Evolutionary conservation across 92 coral and sea anemone genomes (phyloP).

Genomic region (Zoanthus sociatus): DNA sequence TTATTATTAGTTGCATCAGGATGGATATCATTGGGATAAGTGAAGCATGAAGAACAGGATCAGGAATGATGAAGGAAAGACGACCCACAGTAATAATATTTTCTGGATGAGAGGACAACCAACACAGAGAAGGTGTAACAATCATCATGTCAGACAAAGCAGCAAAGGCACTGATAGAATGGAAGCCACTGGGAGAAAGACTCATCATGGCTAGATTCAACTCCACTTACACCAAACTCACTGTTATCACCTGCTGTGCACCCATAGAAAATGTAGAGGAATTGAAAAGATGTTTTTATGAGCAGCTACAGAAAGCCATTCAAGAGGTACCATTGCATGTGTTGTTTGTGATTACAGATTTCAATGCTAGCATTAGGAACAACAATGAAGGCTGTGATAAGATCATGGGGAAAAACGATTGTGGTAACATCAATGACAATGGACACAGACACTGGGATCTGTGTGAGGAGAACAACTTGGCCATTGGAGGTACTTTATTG

Average conservation of each 20-base stretch:
- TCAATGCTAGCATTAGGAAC: constrained; percentile 10
- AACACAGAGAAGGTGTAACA: constrained; percentile 6
- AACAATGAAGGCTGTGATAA: constrained; percentile 5
- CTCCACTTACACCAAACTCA: not conserved
- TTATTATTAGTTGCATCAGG: no score
- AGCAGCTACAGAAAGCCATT: not conserved
- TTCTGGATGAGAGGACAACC: not conserved
- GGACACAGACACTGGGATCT: constrained; percentile 23
- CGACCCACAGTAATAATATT: no score
- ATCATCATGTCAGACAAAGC: constrained; percentile 15
- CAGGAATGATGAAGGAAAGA: no score
- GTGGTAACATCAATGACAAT: constrained; percentile 19
- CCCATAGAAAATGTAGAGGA: constrained; percentile 24
- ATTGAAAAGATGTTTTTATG: not conserved
- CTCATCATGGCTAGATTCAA: constrained; percentile 19
- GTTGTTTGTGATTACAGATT: constrained; percentile 18
- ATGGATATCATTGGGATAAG: no score
- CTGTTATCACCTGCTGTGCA: constrained; percentile 24
- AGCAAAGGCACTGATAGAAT: constrained; percentile 6
- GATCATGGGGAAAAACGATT: constrained; percentile 19
- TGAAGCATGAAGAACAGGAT: no score
- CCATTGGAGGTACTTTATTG: constrained; percentile 4
- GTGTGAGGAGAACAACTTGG: constrained; percentile 27
- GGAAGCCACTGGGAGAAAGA: constrained; percentile 21
- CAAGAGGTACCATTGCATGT: not conserved